Evolutionary conservation across 2,888 invertebrate genomes (phyloP).

Genomic region (Formica aserva): DNA sequence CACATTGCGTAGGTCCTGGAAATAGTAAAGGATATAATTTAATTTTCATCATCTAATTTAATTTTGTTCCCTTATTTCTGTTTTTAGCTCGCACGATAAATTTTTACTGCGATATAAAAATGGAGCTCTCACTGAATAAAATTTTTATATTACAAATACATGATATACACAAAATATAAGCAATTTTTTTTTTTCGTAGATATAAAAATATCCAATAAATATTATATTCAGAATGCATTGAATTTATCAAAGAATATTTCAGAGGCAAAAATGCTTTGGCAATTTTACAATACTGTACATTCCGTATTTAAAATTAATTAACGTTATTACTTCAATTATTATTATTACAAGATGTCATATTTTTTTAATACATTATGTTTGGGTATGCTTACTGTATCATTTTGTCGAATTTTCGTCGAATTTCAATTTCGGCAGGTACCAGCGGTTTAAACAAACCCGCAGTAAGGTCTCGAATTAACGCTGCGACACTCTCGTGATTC

Average conservation of each 20-base stretch:
- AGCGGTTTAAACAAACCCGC: background rate
- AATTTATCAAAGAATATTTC: background rate
- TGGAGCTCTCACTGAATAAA: background rate
- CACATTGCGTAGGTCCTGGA: constrained; percentile 50
- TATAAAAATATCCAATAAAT: background rate
- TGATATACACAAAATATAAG: background rate
- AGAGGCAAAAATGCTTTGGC: background rate
- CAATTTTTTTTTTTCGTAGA: background rate
- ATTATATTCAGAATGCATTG: background rate
- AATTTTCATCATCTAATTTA: background rate
- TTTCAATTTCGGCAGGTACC: background rate
- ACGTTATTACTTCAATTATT: background rate
- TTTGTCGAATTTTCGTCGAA: constrained; percentile 39
- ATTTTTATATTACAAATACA: background rate
- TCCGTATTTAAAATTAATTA: background rate
- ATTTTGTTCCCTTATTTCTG: too few relatives aligned
- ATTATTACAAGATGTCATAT: background rate
- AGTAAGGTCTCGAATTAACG: constrained; percentile 6
- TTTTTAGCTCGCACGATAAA: background rate
- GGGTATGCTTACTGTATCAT: constrained; percentile 22
- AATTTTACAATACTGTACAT: background rate
- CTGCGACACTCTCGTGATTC: constrained; percentile 3
- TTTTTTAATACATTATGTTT: background rate
- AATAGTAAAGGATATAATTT: background rate
- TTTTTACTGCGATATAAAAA: background rate